Conservation (phyloP, 2,888 invertebrate species). For the Agrotis puta region DNA sequence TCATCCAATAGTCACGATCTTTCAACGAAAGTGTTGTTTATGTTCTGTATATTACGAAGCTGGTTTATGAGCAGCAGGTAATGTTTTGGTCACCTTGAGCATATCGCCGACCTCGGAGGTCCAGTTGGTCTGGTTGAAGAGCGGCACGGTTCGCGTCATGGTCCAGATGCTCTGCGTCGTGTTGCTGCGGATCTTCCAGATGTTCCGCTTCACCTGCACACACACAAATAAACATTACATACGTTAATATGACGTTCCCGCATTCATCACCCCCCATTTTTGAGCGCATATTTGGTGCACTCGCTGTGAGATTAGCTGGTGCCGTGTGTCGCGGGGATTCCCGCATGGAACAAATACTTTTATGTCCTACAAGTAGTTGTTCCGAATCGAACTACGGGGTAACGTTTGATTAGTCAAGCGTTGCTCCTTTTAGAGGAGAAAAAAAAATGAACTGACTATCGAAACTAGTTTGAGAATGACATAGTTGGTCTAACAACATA, state of each 20-base stretch:
- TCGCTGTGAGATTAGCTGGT: no score
- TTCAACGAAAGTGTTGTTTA: not conserved
- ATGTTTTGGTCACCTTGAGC: constrained; percentile 82
- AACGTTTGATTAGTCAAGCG: no score
- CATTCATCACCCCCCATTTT: not conserved
- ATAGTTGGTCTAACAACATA: no score
- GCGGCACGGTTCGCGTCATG: constrained; percentile 92
- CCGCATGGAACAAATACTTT: no score
- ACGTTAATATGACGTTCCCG: not conserved
- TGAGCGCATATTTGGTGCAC: no score
- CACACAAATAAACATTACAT: not conserved
- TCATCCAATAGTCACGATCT: not conserved
- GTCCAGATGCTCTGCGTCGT: constrained; percentile 95
- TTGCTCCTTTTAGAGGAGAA: no score
- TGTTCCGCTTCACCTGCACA: constrained; percentile 94
- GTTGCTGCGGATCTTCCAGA: constrained; percentile 93
- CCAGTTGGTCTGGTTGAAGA: constrained; percentile 95
- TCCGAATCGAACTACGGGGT: no score
- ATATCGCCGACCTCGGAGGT: constrained; percentile 93
- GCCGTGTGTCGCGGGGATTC: no score
- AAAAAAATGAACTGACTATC: no score
- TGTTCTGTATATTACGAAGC: not conserved
- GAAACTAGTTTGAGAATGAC: not conserved
- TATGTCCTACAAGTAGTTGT: no score
- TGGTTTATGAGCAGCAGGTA: not conserved